Evolutionary conservation across 1,140 invertebrate species (phyloP), one percentile per base, ranked within the genome.

Genomic region (Drosophila repletoides): DNA sequence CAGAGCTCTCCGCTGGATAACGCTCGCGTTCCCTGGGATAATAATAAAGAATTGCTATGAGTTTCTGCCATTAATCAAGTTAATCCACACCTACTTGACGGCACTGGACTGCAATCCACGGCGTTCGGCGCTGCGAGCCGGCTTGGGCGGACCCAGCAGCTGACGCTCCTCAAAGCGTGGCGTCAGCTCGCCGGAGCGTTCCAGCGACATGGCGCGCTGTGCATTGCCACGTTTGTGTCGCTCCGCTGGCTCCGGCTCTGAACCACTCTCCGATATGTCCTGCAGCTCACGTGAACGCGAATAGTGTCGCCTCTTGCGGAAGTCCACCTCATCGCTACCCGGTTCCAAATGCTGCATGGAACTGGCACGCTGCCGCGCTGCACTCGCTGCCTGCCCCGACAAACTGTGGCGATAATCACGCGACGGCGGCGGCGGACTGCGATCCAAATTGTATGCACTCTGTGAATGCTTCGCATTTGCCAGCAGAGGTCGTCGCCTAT

Each of bases 1-100:
- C 89, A 43, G 94, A 95, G 89, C 94, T 95, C 69, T 94, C 93
- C 2, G 83, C 93, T 2, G 88, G 89, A 72, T 88, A 88, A n/a
- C 87, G 89, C 45, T 89, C 88, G 14, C 87, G 89, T 48, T 90
- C 89, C 61, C 89, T 90, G n/a, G n/a, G 24, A 6, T 36, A 19
- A 5, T 0, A 38, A 7, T 1, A 24, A 5, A 26, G 14, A 17
- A n/a, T 34, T 51, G 15, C 5, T n/a, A 14, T 9, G 4, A 2
- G 6, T 1, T 22, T 19, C n/a, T 9, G 6, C 2, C 10, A 26
- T 5, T 7, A 24, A 24, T 34, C 3, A 3, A 12, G 4, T 2
- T 0, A 1, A 0, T 0, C 2, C 6, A 0, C 1, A 49, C 66
- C 40, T 22, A 84, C 79, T 76, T 86, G 53, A 5, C 46, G 15